Conservation (phyloP, 2,797 vertebrate genomes). For the Poeciliopsis turneri region DNA sequence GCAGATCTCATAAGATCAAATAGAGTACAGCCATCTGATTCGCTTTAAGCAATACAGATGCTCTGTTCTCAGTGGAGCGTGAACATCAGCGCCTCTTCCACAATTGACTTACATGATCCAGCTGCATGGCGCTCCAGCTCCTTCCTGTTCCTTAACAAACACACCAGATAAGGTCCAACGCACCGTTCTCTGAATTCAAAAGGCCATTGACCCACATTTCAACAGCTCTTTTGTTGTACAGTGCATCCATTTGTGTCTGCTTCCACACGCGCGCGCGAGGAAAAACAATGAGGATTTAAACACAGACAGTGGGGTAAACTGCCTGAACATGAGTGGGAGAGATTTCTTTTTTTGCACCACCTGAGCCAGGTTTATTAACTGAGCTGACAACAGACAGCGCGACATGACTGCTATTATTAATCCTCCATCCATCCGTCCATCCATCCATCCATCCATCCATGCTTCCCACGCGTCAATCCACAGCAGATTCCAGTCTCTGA, state of each 20-base stretch:
- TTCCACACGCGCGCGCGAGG: constrained; percentile 14
- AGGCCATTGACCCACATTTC: constrained; percentile 69
- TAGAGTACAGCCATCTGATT: background rate
- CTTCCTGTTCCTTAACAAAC: background rate
- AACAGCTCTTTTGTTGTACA: constrained; percentile 65
- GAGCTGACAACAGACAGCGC: constrained; percentile 34
- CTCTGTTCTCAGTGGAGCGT: background rate
- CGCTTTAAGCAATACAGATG: background rate
- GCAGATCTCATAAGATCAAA: background rate
- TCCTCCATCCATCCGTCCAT: constrained; percentile 3
- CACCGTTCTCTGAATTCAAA: constrained; percentile 59
- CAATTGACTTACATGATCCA: constrained; percentile 32
- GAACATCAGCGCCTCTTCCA: constrained; percentile 11
- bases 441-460: constrained; percentile 1
- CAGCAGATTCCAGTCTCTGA: background rate
- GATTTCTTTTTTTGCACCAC: background rate
- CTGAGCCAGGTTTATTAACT: constrained; percentile 11
- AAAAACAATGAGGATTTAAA: background rate
- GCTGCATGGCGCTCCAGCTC: constrained; percentile 11
- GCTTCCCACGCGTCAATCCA: constrained; percentile 1
- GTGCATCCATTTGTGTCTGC: constrained; percentile 42
- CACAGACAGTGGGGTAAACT: background rate
- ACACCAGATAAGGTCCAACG: constrained; percentile 38
- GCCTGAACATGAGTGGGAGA: background rate
- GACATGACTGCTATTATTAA: constrained; percentile 26